Evolutionary conservation across 2,888 invertebrate genomes (phyloP), one percentile per base, ranked within the genome.

Genomic region (Ctena decussata): DNA sequence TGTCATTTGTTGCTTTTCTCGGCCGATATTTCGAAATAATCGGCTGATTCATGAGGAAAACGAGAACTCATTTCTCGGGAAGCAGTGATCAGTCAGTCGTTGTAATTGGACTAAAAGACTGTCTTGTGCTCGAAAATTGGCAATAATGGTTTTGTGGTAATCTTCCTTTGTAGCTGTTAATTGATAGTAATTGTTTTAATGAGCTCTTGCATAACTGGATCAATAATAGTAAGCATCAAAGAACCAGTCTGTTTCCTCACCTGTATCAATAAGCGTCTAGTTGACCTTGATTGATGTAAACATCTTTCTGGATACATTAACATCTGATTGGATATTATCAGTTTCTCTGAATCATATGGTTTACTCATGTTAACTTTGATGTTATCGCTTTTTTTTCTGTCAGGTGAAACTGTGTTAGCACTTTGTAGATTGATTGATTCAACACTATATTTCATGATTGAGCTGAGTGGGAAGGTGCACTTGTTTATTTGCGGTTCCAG

Each of bases 1-100:
- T 65, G 65, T 65, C 65, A 65, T 65, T 65, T 65, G 65, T 65
- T 65, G 35, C 65, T 65, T 65, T 57, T 65, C 65, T 65, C 35
- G 65, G 65, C 24, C 35, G 35, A 12, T 35, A 65, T 65, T 65
- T 65, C 65, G 65, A 65, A 65, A 65, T 65, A 35, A 24, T 18
- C 35, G 12, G 35, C 65, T 65, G 65, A 65, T 35, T 65, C 65
- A 65, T 65, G 65, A 65, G 18, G 35, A 24, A n/a, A 65, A 65
- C 3, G 12, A 12, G 65, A 21, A 35, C 18, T 65, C 35, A 21
- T 65, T n/a, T 65, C 65, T 35, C 65, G 0, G 8, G 65, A 35
- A 35, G 30, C 21, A 35, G 65, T 35, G 18, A 65, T 21, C 3
- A 27, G 57, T 57, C 24, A 57, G 5, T 27, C 11, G 41, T 41